A percentile compares a stretch with the other conserved stretches of the same genome.
Evolutionary conservation across 2,113 vertebrate species (phyloP).

Genomic region (Muntiacus reevesi): DNA sequence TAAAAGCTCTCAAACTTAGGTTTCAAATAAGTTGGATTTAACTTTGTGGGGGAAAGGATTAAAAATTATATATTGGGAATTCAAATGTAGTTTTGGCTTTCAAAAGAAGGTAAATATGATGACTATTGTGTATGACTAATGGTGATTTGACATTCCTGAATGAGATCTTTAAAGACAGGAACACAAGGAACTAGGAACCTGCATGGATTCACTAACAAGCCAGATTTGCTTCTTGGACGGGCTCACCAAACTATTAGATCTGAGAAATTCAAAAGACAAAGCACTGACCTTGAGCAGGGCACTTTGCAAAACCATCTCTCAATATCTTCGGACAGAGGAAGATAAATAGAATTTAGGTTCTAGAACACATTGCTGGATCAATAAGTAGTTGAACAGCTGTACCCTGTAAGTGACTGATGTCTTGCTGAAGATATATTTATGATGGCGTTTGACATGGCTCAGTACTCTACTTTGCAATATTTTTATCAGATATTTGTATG

Average conservation of each 20-base stretch:
- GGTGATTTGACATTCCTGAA: neutral
- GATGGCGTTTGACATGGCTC: neutral
- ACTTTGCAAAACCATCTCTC: neutral
- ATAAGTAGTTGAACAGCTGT: slow-evolving; percentile 26
- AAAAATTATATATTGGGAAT: neutral
- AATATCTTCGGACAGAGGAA: neutral
- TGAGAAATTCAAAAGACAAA: slow-evolving; percentile 9
- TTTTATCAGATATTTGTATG: slow-evolving; percentile 36
- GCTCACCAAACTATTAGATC: neutral
- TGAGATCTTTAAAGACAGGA: neutral
- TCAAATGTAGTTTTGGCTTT: neutral
- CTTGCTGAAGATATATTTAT: slow-evolving; percentile 25
- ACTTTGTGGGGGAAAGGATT: neutral
- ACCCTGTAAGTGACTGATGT: neutral
- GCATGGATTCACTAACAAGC: neutral
- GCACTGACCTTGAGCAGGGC: slow-evolving; percentile 7
- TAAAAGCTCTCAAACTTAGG: neutral
- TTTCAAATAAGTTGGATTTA: slow-evolving; percentile 26
- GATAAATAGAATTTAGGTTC: slow-evolving; percentile 29
- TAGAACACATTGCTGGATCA: slow-evolving; percentile 29
- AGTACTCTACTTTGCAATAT: slow-evolving; percentile 16
- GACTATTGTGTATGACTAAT: neutral
- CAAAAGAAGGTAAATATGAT: neutral
- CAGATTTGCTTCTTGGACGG: neutral
- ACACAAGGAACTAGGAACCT: neutral